These are phyloP conservation scores for Cecropterus lyciades DNA, from an alignment of 1,140 invertebrate genomes.

Conservation along the genomic window DNA sequence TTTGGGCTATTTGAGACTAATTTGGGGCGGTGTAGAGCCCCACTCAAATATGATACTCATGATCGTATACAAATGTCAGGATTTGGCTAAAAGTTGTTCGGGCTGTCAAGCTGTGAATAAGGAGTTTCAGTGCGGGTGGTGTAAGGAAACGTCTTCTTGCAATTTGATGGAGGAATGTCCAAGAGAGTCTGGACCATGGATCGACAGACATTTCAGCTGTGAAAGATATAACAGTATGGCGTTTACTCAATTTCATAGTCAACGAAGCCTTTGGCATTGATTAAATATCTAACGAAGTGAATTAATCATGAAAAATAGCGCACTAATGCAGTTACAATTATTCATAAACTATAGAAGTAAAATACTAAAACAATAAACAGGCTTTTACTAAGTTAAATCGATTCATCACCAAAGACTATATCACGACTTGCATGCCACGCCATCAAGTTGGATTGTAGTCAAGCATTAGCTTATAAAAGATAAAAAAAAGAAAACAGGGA, in stretches of 20 bases:
- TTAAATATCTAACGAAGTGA: too few relatives aligned
- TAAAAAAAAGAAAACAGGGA: too few relatives aligned
- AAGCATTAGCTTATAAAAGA: too few relatives aligned
- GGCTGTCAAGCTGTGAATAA: slow-evolving; percentile 37
- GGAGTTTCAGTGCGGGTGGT: slow-evolving; percentile 44
- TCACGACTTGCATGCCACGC: too few relatives aligned
- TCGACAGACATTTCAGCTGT: slow-evolving; percentile 27
- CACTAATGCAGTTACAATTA: too few relatives aligned
- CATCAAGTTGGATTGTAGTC: too few relatives aligned
- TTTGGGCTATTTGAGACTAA: slow-evolving; percentile 37
- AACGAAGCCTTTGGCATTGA: not conserved
- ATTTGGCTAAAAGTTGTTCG: slow-evolving; percentile 32
- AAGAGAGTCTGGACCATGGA: slow-evolving; percentile 27
- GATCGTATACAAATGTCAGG: slow-evolving; percentile 38
- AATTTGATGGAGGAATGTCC: slow-evolving; percentile 40
- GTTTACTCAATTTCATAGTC: slow-evolving; percentile 3
- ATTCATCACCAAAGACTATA: too few relatives aligned
- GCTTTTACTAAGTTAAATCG: too few relatives aligned
- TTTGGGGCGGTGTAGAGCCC: slow-evolving; percentile 42
- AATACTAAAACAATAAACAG: too few relatives aligned
- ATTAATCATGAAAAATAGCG: too few relatives aligned
- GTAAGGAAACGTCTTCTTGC: slow-evolving; percentile 34
- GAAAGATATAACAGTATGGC: slow-evolving; percentile 6
- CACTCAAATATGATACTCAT: slow-evolving; percentile 39
- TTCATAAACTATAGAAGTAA: too few relatives aligned